Evolutionary conservation across 2,113 vertebrate species (phyloP).

Genomic region (Chauna torquata): DNA sequence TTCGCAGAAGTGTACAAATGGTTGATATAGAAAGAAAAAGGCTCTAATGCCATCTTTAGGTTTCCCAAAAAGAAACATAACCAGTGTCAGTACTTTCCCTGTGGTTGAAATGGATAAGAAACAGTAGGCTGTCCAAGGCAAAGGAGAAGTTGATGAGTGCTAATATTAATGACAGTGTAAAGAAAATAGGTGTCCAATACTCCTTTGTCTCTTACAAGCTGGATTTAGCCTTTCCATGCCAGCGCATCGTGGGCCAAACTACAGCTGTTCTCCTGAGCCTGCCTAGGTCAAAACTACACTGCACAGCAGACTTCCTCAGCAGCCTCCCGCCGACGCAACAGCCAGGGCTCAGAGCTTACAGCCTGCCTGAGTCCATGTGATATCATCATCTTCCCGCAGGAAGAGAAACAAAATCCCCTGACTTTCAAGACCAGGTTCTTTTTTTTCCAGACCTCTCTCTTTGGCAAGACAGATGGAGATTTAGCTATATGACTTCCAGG

Average conservation of each 20-base stretch:
- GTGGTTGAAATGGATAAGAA: not conserved
- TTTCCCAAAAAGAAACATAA: not conserved
- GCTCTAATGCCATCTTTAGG: not conserved
- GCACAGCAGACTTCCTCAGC: not conserved
- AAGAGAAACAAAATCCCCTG: not conserved
- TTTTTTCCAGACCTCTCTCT: not conserved
- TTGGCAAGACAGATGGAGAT: not conserved
- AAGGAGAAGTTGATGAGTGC: not conserved
- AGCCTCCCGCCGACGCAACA: not conserved
- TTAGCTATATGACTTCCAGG: too few species aligned
- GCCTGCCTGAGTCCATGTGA: not conserved
- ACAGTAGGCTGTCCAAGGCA: not conserved
- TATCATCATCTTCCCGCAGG: not conserved
- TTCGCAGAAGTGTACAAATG: accelerated
- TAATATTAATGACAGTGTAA: not conserved
- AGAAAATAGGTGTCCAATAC: too few species aligned
- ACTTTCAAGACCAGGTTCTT: not conserved
- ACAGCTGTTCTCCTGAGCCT: not conserved
- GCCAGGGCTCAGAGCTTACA: not conserved
- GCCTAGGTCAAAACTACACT: not conserved
- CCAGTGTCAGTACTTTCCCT: not conserved
- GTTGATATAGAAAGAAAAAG: too few species aligned
- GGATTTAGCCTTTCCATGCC: not conserved
- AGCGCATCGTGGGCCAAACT: not conserved
- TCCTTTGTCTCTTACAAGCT: not conserved